Conservation (phyloP, 1,140 invertebrate species). For the Brachionus angularis region DNA sequence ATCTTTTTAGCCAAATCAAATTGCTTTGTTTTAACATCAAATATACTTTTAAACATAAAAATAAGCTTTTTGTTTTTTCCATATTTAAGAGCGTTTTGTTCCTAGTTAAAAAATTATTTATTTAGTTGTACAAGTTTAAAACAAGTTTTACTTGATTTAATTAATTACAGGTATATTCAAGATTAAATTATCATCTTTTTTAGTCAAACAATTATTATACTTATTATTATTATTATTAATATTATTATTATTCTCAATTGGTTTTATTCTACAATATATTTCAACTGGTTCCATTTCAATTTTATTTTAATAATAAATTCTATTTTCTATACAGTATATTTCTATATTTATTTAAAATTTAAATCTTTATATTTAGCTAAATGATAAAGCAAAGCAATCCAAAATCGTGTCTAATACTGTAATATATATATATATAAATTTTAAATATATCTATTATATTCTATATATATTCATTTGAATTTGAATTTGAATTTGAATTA, state of each 20-base stretch:
- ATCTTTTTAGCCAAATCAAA: neutral
- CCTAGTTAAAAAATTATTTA: slow-evolving; percentile 8
- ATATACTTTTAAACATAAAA: slow-evolving; percentile 13
- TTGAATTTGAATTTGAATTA: no score
- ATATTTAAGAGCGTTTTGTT: slow-evolving; percentile 7
- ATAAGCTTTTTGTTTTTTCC: neutral
- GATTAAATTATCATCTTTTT: slow-evolving; percentile 11
- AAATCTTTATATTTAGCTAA: no score
- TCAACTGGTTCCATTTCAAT: slow-evolving; percentile 15
- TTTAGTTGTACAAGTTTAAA: no score
- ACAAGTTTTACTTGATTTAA: neutral
- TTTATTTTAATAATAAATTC: neutral
- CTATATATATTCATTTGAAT: no score
- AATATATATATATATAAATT: no score
- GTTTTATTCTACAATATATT: slow-evolving; percentile 25
- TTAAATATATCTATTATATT: no score
- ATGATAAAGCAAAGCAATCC: no score
- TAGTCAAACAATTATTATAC: slow-evolving; percentile 9
- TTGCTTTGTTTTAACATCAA: neutral
- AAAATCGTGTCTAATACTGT: no score
- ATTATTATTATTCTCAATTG: no score
- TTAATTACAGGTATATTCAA: neutral
- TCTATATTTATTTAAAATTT: neutral
- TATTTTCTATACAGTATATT: neutral
- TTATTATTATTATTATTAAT: no score